Percentiles rank a stretch among this genome's conserved stretches.
Conservation (phyloP, 2,113 vertebrate genomes). For the Aramus guarauna region DNA sequence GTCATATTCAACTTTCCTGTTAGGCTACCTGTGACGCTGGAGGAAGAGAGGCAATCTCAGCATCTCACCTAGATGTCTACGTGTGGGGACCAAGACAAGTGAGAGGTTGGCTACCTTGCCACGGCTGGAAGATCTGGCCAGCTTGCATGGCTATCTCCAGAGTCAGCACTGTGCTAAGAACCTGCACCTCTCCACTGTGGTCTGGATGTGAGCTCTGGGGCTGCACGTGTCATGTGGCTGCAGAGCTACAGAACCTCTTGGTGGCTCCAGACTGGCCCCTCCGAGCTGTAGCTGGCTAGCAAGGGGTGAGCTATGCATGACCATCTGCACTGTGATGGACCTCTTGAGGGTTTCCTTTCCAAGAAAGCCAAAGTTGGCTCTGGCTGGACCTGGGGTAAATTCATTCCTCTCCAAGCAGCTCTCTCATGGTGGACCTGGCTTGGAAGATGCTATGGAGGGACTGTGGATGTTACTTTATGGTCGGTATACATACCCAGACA, state of each 20-base stretch:
- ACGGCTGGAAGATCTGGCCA: background rate
- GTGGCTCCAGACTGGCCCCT: background rate
- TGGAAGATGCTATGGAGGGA: background rate
- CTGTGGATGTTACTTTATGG: background rate
- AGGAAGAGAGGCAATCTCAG: background rate
- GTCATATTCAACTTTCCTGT: background rate
- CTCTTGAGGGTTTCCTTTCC: background rate
- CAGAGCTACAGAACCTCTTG: background rate
- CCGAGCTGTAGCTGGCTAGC: background rate
- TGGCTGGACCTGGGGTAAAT: background rate
- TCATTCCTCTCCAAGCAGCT: background rate
- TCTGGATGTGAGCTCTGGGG: background rate
- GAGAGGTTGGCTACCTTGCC: background rate
- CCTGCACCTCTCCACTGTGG: background rate
- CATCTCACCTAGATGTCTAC: background rate
- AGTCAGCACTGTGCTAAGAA: background rate
- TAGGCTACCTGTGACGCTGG: background rate
- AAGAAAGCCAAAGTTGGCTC: background rate
- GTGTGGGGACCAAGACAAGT: background rate
- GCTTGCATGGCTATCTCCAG: background rate
- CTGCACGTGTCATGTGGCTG: background rate
- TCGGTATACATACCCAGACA: background rate
- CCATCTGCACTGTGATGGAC: background rate
- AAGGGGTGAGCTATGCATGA: too few species aligned
- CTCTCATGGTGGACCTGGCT: background rate